Conservation (phyloP, 2,113 vertebrate genomes). For the Hydrolagus affinis region DNA sequence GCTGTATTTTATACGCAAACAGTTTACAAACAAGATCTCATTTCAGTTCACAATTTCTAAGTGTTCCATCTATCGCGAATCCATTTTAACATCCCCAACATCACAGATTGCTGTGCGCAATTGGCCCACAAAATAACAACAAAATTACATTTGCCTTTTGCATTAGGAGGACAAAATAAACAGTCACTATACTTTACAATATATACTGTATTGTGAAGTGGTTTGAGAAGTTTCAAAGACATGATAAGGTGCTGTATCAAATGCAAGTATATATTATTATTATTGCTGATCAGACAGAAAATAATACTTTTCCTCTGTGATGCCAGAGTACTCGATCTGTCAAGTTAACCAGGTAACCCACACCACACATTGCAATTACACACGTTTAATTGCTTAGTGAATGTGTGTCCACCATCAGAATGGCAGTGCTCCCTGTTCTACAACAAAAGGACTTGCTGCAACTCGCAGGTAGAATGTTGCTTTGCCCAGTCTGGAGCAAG, state of each 20-base stretch:
- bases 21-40: neutral
- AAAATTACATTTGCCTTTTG: neutral
- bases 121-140: neutral
- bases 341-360: too few relatives aligned
- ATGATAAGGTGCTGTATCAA: too few relatives aligned
- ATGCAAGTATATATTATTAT: too few relatives aligned
- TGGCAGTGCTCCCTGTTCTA: neutral
- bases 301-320: neutral
- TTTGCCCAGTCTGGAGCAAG: neutral
- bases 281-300: too few relatives aligned
- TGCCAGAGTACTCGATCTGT: too few relatives aligned
- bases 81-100: neutral
- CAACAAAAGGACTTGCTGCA: neutral
- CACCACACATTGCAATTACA: too few relatives aligned
- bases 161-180: neutral
- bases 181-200: neutral
- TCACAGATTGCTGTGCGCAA: neutral
- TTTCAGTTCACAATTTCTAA: neutral
- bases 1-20: neutral
- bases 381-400: too few relatives aligned
- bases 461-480: neutral
- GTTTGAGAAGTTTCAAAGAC: too few relatives aligned
- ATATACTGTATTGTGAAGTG: neutral
- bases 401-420: too few relatives aligned
- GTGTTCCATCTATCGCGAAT: neutral